Evolutionary conservation across 2,797 vertebrate species (phyloP).

Genomic region (Eospalax fontanierii): DNA sequence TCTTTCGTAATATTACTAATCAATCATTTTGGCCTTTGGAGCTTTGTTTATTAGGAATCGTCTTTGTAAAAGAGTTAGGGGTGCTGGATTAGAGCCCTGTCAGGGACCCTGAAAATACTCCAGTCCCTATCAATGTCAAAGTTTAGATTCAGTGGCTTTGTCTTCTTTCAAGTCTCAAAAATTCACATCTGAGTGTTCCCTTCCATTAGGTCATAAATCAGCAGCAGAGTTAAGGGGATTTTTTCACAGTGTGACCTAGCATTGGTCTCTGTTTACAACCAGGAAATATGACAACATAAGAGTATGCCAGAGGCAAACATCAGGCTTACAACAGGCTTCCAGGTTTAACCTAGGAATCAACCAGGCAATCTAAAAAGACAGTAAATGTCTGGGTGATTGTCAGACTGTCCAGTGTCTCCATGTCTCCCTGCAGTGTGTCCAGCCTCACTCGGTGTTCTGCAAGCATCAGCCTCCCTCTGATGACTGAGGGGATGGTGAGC

Average conservation of each 20-base stretch:
- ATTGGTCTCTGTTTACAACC: neutral
- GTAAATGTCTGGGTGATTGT: accelerated
- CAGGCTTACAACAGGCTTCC: neutral
- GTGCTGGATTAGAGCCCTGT: neutral
- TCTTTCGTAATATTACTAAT: neutral
- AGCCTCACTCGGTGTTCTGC: accelerated
- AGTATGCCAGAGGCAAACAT: neutral
- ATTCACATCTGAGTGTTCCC: neutral
- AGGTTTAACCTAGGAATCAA: neutral
- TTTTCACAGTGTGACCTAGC: neutral
- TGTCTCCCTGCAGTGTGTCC: too few relatives aligned
- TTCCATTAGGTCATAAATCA: neutral
- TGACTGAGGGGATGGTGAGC: neutral
- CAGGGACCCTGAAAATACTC: neutral
- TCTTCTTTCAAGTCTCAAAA: neutral
- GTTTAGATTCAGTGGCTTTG: neutral
- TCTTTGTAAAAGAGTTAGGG: accelerated
- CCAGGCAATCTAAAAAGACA: neutral
- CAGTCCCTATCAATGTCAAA: neutral
- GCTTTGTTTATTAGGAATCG: neutral
- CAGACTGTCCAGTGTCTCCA: neutral
- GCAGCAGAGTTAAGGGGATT: neutral
- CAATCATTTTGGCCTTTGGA: accelerated
- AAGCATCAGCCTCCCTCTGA: accelerated
- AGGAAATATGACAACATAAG: neutral